phyloP scores from a whole-genome alignment of 2,888 invertebrate genomes.

The Podabrus alpinus region DNA sequence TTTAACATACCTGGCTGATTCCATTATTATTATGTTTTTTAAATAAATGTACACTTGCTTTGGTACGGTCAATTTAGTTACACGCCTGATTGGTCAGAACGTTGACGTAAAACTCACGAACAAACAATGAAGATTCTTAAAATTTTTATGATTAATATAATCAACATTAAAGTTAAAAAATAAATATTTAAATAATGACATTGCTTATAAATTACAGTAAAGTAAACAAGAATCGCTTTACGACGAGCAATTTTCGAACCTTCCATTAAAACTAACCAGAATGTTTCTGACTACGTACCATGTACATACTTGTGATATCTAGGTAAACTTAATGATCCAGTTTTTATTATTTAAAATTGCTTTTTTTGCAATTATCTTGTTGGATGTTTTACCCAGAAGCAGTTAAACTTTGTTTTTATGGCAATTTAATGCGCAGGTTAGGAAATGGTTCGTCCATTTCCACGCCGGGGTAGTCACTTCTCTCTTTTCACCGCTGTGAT shows the following conservation, averaged over 20 bases:
- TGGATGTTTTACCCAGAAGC: not conserved
- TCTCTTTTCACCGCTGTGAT: no score
- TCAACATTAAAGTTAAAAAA: not conserved
- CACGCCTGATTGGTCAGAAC: not conserved
- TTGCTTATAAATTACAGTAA: not conserved
- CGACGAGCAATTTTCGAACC: not conserved
- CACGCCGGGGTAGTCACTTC: not conserved
- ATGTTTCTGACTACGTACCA: not conserved
- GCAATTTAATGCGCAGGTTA: not conserved
- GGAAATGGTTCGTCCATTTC: no score
- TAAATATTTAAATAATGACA: not conserved
- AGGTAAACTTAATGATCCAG: not conserved
- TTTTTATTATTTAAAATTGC: not conserved
- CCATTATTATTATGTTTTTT: not conserved
- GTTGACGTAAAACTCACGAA: not conserved
- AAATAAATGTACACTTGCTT: no score
- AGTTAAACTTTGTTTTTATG: not conserved
- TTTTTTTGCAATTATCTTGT: not conserved
- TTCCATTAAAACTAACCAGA: not conserved
- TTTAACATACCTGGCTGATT: not conserved
- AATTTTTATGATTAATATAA: not conserved
- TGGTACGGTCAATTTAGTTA: not conserved
- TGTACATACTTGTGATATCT: not conserved
- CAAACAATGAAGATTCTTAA: not conserved
- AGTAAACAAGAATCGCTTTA: not conserved